A percentile compares a stretch with the other conserved stretches of the same genome.
Conservation (phyloP, 2,113 vertebrate genomes). For the Pseudolaguvia tuberculata region DNA sequence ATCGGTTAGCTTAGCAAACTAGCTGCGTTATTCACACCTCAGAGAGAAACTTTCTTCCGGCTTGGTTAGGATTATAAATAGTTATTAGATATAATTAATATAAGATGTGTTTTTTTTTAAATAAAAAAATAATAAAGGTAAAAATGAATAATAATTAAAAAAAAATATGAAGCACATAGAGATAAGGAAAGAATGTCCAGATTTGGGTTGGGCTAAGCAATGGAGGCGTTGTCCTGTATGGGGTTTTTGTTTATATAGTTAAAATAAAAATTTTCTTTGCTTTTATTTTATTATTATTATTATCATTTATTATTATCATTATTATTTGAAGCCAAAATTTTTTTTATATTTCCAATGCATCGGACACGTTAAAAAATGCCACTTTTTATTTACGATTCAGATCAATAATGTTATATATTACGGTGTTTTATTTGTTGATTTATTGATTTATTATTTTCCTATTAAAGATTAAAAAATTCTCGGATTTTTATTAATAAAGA, state of each 20-base stretch:
- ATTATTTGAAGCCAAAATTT: too few relatives aligned
- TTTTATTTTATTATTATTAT: background rate
- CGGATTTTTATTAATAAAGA: background rate
- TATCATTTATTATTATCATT: background rate
- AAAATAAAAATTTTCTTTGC: background rate
- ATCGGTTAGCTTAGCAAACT: background rate
- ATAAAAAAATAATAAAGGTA: too few relatives aligned
- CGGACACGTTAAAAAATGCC: slow-evolving; percentile 27
- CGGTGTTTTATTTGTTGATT: background rate
- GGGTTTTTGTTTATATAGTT: background rate
- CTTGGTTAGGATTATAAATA: background rate
- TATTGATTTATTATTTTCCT: background rate
- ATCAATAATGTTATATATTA: too few relatives aligned
- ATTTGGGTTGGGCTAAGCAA: slow-evolving; percentile 2
- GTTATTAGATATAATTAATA: too few relatives aligned
- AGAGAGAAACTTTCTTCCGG: background rate
- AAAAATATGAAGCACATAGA: background rate
- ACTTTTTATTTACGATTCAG: background rate
- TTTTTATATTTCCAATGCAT: slow-evolving; percentile 9
- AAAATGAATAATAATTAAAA: too few relatives aligned
- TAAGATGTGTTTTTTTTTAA: too few relatives aligned
- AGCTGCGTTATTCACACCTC: background rate
- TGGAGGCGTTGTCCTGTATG: slow-evolving; percentile 12
- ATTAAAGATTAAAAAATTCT: too few relatives aligned
- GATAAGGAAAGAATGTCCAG: background rate